Conservation (phyloP, 2,797 vertebrate species). For the Rhabdomys pumilio region DNA sequence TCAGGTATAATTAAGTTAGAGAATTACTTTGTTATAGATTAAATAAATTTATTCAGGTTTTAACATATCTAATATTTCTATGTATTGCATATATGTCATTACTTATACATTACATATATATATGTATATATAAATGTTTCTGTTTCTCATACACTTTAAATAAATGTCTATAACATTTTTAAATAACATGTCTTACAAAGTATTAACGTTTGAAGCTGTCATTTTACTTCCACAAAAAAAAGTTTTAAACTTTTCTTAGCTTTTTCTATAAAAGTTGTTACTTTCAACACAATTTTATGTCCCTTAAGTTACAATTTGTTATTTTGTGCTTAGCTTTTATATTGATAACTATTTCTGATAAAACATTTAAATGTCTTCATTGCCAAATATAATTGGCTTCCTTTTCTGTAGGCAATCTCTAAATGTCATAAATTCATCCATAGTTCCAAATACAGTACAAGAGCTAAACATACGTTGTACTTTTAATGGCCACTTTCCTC, state of each 20-base stretch:
- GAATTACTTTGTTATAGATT: not conserved
- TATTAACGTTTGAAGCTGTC: not conserved
- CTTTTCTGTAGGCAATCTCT: not conserved
- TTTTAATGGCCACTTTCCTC: not conserved
- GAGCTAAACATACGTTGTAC: not conserved
- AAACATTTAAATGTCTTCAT: slow-evolving; percentile 20
- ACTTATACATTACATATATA: not conserved
- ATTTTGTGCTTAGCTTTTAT: not conserved
- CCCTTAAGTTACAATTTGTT: not conserved
- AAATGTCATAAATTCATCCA: not conserved
- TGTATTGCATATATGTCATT: not conserved
- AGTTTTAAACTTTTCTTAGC: not conserved
- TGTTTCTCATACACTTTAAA: slow-evolving; percentile 3
- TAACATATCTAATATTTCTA: not conserved
- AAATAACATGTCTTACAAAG: not conserved
- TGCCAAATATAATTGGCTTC: not conserved
- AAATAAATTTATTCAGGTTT: not conserved
- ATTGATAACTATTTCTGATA: not conserved
- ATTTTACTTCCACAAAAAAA: slow-evolving; percentile 46
- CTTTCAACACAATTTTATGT: not conserved
- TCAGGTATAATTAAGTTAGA: not conserved
- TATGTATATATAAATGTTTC: not conserved
- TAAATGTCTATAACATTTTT: not conserved
- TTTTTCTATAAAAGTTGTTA: slow-evolving; percentile 20
- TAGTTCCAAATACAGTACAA: not conserved